Conservation (phyloP, 2,113 vertebrate genomes). For the Austrofundulus limnaeus region DNA sequence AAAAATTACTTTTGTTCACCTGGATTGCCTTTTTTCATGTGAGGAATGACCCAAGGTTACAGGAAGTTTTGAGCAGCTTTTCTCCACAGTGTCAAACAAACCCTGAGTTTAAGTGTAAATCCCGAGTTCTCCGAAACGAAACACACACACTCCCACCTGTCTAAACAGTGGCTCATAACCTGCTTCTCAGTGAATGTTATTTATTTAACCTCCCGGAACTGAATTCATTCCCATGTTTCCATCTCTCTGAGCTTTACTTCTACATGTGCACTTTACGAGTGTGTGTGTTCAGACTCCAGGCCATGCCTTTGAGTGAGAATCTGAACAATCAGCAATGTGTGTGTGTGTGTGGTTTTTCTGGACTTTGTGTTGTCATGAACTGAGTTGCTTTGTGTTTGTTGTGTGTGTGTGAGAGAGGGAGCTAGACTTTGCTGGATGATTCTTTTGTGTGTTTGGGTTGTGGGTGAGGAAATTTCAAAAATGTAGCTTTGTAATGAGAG, state of each 20-base stretch:
- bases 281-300: conserved; percentile 32
- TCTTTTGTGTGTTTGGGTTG: conserved; percentile 19
- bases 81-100: conserved; percentile 20
- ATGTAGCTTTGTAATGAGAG: conserved; percentile 63
- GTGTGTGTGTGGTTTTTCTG: conserved; percentile 44
- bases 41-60: conserved; percentile 17
- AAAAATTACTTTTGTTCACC: conserved; percentile 58
- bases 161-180: neutral
- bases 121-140: conserved; percentile 3
- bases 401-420: conserved; percentile 10
- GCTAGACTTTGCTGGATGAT: conserved; percentile 27
- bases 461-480: conserved; percentile 53
- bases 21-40: conserved; percentile 75
- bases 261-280: conserved; percentile 60
- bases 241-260: conserved; percentile 25
- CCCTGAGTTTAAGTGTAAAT: conserved; percentile 9
- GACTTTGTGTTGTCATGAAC: conserved; percentile 48
- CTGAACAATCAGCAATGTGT: conserved; percentile 44
- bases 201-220: neutral
- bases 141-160: conserved; percentile 10
- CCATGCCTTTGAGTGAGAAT: conserved; percentile 49
- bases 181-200: neutral
- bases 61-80: conserved; percentile 7
- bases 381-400: conserved; percentile 20
- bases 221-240: conserved; percentile 35